phyloP scores from a whole-genome alignment of 2,113 vertebrate species.

The Macaca mulatta region DNA sequence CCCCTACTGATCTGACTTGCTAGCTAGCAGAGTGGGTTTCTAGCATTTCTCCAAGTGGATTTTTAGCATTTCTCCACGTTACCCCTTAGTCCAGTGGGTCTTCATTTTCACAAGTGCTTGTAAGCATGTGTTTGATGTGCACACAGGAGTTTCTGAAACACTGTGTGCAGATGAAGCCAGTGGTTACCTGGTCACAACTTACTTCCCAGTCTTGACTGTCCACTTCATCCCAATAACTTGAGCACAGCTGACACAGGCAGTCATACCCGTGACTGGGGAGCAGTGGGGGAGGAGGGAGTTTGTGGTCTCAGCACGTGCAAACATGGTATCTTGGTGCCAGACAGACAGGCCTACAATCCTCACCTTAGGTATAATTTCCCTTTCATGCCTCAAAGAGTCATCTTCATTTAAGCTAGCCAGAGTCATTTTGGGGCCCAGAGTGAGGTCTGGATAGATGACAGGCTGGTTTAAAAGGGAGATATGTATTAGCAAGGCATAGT shows the following conservation, averaged over 20 bases:
- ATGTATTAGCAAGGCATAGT: too few relatives aligned
- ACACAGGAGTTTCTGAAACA: too few relatives aligned
- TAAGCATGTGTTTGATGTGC: rapidly evolving
- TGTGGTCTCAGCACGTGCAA: background rate
- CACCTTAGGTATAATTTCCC: background rate
- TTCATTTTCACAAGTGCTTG: background rate
- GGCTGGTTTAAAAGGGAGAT: background rate
- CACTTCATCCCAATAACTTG: background rate
- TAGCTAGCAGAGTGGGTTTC: too few relatives aligned
- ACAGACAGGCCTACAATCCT: background rate
- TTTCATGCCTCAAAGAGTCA: background rate
- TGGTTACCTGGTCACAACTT: background rate
- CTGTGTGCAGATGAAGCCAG: rapidly evolving
- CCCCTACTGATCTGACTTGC: rapidly evolving
- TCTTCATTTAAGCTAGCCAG: background rate
- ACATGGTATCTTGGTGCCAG: background rate
- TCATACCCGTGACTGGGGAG: background rate
- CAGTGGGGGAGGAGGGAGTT: too few relatives aligned
- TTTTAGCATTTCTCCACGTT: background rate
- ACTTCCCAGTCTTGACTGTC: too few relatives aligned
- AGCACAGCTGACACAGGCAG: background rate
- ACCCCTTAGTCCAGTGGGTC: rapidly evolving
- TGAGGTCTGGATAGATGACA: background rate
- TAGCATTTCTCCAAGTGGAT: background rate
- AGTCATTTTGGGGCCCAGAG: background rate